A percentile compares a stretch with the other conserved stretches of the same genome.
Evolutionary conservation across 2,797 vertebrate genomes (phyloP).

Genomic region (Limosa lapponica): DNA sequence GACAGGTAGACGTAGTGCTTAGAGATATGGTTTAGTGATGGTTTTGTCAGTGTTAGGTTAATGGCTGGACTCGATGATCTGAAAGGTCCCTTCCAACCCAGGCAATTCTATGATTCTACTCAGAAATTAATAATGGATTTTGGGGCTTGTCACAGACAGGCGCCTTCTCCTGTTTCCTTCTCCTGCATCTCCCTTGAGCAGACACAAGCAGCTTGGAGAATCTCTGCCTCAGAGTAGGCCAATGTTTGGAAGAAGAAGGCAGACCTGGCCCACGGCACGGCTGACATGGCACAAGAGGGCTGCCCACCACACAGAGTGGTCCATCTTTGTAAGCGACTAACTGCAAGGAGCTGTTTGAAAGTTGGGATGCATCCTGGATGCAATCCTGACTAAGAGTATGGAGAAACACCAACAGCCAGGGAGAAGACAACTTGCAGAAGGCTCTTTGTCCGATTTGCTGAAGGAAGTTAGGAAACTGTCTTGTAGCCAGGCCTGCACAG

Average conservation of each 20-base stretch:
- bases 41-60: too few species aligned
- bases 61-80: too few species aligned
- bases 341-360: not conserved
- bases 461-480: not conserved
- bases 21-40: too few species aligned
- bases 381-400: not conserved
- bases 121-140: not conserved
- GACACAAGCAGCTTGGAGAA: not conserved
- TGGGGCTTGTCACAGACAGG: not conserved
- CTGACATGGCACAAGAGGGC: accelerated
- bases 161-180: not conserved
- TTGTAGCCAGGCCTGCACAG: not conserved
- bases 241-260: not conserved
- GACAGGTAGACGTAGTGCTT: too few species aligned
- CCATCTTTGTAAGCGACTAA: not conserved
- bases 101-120: not conserved
- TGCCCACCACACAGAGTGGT: not conserved
- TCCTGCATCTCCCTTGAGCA: not conserved
- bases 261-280: not conserved
- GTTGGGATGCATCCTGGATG: not conserved
- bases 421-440: not conserved
- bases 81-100: too few species aligned
- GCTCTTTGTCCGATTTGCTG: not conserved
- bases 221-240: not conserved
- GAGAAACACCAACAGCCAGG: not conserved